Evolutionary conservation across 2,888 invertebrate genomes (phyloP).

Genomic region (Idaea dimidiata): DNA sequence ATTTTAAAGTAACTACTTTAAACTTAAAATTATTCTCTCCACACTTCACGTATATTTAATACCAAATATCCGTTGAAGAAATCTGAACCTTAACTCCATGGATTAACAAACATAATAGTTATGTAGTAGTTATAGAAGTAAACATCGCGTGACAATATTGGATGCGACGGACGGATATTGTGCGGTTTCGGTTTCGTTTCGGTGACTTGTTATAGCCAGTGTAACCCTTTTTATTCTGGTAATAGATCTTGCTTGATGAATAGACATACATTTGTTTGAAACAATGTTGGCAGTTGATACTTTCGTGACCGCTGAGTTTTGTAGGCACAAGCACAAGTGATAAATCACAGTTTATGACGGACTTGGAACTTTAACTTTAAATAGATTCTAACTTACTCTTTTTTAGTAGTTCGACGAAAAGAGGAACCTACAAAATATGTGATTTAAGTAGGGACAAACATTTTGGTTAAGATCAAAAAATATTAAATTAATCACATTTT

Average conservation of each 20-base stretch:
- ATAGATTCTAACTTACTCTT: no score
- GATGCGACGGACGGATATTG: constrained; percentile 22
- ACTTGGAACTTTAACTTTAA: not conserved
- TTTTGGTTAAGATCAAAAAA: no score
- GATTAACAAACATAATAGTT: constrained; percentile 7
- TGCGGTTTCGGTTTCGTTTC: constrained; percentile 24
- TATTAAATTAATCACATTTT: no score
- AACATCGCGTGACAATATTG: constrained; percentile 29
- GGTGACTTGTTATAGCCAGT: constrained; percentile 13
- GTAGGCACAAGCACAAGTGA: not conserved
- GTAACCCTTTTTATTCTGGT: not conserved
- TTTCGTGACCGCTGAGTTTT: not conserved
- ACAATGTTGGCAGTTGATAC: not conserved
- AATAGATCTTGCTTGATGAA: not conserved
- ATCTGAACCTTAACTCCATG: constrained; percentile 3
- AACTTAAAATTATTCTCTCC: not conserved
- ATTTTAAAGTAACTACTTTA: not conserved
- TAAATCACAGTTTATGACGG: not conserved
- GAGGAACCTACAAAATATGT: no score
- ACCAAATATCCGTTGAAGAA: not conserved
- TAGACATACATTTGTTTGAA: not conserved
- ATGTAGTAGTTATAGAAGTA: constrained; percentile 5
- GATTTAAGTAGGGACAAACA: no score
- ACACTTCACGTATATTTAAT: not conserved
- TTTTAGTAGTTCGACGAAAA: no score